Base-by-base conservation (phyloP, 30 jellyfish, hydroid and myxozoan species). In the Clytia hemisphaerica region DNA sequence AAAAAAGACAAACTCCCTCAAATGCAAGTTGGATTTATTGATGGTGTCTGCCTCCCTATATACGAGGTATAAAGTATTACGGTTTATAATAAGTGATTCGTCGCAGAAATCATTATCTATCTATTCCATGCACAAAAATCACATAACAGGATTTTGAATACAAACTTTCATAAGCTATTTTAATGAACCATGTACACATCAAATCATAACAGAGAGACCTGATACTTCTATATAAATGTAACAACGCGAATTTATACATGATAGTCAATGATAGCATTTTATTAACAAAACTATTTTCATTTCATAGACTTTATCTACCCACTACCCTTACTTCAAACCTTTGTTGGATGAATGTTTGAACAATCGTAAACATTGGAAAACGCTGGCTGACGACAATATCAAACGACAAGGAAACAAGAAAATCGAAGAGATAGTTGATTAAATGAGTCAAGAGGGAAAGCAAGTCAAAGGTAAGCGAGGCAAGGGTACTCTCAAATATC, bases 21-120 rank as follows among this genome's bases (percentile, higher is more conserved):
- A 64, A 80, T 87, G 94, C 97, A 87, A 69, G 93, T 81, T 67
- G 97, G 94, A 21, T 87, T 87, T 45, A 82, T 87, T 24, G 77
- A 33, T 4, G 35, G 36, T 37, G 61, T 87, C 37, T 87, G 97
- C 46, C 47, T 35, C 9, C 93, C 97, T 0, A 62, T 87, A 24
- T 87, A 87, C 63, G 79, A 75, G 73, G 97, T 87, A 46, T 6
- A 93, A 19, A 19, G 3, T 19, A 1, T 15, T 2, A 21, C 59
- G 31, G n/a, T 58, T 10, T 18, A 9, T 21, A 21, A n/a, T 10
- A 10, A n/a, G n/a, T 40, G 53, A 7, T 40, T 10, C n/a, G 53
- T n/a, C n/a, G n/a, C 53, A n/a, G n/a, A 40, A n/a, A 10, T 40
- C 10, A 7, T 40, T 40, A 7, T 40, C 53, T 40, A 10, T 7